A percentile compares a stretch with the other conserved stretches of the same genome.
Evolutionary conservation across 2,888 invertebrate genomes (phyloP).

Genomic region (Eristalis tenax): DNA sequence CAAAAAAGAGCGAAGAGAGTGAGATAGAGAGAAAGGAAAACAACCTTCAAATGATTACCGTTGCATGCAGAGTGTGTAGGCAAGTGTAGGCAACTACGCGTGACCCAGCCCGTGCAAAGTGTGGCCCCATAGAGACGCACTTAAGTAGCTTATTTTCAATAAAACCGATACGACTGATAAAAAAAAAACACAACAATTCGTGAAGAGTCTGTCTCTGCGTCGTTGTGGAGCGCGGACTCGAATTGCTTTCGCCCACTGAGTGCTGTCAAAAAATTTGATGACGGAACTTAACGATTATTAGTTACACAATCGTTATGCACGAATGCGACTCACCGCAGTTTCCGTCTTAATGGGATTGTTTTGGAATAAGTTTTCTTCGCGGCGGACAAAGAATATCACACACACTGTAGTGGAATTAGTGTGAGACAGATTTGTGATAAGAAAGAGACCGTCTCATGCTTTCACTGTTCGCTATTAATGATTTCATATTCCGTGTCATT

Average conservation of each 20-base stretch:
- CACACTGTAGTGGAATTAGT: not conserved
- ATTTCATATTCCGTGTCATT: not conserved
- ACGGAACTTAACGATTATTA: not conserved
- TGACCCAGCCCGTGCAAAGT: not conserved
- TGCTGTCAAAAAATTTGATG: not conserved
- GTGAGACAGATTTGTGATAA: not conserved
- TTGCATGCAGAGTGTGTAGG: not conserved
- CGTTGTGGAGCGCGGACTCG: not conserved
- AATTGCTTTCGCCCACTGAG: constrained; percentile 32
- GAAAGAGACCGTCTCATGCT: not conserved
- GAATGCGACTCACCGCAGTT: not conserved
- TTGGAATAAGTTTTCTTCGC: not conserved
- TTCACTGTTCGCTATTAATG: not conserved
- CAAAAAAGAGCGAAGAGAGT: not conserved
- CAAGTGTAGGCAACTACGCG: not conserved
- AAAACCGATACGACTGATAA: not conserved
- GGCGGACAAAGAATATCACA: no score
- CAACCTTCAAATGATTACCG: not conserved
- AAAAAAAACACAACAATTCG: not conserved
- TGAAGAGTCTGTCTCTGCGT: not conserved
- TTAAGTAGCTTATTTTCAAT: not conserved
- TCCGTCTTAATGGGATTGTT: not conserved
- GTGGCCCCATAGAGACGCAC: not conserved
- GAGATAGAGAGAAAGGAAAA: not conserved
- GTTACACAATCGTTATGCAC: constrained; percentile 1